Evolutionary conservation across 2,888 invertebrate genomes (phyloP).

Genomic region (Camponotus fellah): DNA sequence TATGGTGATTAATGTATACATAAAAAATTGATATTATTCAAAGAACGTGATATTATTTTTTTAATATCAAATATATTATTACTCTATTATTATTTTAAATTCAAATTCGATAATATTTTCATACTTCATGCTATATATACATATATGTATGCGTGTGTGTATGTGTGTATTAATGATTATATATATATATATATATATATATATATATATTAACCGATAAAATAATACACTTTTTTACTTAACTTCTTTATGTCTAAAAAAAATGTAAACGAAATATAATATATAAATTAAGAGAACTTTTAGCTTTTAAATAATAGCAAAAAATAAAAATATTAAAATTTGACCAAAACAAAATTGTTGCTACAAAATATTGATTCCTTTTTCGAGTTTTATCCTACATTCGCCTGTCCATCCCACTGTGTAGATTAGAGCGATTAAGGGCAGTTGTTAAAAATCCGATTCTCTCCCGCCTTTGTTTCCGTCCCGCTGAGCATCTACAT

Average conservation of each 20-base stretch:
- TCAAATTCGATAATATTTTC: too few species aligned
- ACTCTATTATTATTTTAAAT: too few species aligned
- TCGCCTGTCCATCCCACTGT: neutral
- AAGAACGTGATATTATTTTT: too few species aligned
- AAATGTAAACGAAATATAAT: too few species aligned
- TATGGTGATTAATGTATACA: too few species aligned
- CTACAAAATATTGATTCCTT: neutral
- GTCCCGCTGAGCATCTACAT: conserved; percentile 2
- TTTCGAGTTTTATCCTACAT: neutral
- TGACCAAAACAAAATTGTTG: neutral
- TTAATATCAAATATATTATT: too few species aligned
- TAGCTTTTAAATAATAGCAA: neutral
- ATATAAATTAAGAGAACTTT: neutral
- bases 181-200: too few species aligned
- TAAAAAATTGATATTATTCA: too few species aligned
- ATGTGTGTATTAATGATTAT: neutral
- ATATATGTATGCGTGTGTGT: too few species aligned
- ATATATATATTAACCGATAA: neutral
- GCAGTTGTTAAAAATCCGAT: conserved; percentile 34
- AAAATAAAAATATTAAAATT: neutral
- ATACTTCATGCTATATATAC: too few species aligned
- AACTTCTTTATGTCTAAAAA: neutral
- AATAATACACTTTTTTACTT: neutral
- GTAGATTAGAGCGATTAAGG: conserved; percentile 22
- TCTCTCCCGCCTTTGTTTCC: conserved; percentile 10